phyloP scores from a whole-genome alignment of 2,888 invertebrate genomes.

The Cheilosia scutellata region DNA sequence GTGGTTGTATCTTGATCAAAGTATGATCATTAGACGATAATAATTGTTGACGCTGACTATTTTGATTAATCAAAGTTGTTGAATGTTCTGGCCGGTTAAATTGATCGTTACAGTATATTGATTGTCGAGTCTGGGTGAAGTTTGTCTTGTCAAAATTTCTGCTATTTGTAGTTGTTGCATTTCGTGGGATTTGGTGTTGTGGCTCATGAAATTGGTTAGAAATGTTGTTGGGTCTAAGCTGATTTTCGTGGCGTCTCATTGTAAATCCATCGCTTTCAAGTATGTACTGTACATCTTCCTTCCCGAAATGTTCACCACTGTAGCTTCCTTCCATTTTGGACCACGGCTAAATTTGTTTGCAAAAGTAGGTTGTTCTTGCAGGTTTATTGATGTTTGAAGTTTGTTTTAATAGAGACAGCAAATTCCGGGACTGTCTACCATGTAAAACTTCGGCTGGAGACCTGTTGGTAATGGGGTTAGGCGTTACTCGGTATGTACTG shows the following conservation, averaged over 20 bases:
- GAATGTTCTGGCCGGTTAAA: not conserved
- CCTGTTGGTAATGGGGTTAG: conserved; percentile 35
- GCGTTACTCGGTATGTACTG: conserved; percentile 52
- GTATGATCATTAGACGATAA: not conserved
- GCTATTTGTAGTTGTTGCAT: not conserved
- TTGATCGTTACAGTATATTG: conserved; percentile 1
- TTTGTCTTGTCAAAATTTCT: not conserved
- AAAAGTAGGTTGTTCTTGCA: not conserved
- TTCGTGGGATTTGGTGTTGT: not conserved
- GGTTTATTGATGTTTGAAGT: conserved; percentile 4
- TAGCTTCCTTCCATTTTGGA: conserved; percentile 10
- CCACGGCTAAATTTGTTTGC: conserved; percentile 6
- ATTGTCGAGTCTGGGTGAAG: not conserved
- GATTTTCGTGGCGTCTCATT: conserved; percentile 29
- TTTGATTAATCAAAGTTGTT: not conserved
- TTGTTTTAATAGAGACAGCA: conserved; percentile 24
- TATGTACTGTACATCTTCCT: conserved; percentile 10
- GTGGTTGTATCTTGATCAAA: not conserved
- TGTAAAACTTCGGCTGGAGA: conserved; percentile 62
- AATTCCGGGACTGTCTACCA: conserved; percentile 41
- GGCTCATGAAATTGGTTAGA: not conserved
- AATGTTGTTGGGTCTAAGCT: conserved; percentile 1
- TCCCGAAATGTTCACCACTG: conserved; percentile 6
- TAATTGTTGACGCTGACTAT: conserved; percentile 8
- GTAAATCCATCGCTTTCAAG: conserved; percentile 8